A percentile compares a stretch with the other conserved stretches of the same genome.
Evolutionary conservation across 2,888 invertebrate species (phyloP).

Genomic region (Drosophila ustulata): DNA sequence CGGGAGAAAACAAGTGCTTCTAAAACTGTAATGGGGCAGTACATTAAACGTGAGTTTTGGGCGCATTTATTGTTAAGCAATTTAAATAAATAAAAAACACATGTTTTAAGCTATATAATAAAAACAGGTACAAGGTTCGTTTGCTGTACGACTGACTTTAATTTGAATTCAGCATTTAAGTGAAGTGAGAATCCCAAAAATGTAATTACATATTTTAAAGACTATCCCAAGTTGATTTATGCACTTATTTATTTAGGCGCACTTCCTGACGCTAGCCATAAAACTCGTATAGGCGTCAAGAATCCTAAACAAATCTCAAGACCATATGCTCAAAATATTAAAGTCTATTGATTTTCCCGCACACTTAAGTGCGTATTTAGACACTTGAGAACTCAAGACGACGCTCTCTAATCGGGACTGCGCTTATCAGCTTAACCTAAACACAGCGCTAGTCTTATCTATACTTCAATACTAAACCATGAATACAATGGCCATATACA

Average conservation of each 20-base stretch:
- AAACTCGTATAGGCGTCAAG: not conserved
- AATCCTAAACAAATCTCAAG: conserved; percentile 6
- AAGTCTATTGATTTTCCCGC: conserved; percentile 4
- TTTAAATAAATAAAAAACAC: not conserved
- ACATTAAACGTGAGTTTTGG: conserved; percentile 1
- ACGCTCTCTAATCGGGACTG: conserved; percentile 17
- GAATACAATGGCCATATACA: conserved; percentile 5
- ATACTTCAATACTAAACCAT: conserved; percentile 7
- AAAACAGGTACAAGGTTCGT: not conserved
- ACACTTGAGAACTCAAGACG: conserved; percentile 9
- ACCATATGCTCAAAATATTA: not conserved
- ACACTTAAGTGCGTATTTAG: conserved; percentile 1
- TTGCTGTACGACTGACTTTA: not conserved
- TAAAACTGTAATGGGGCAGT: conserved; percentile 18
- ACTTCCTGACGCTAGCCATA: not conserved
- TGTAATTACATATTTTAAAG: not conserved
- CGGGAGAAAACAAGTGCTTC: not conserved
- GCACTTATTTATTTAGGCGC: not conserved
- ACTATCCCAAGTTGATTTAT: not conserved
- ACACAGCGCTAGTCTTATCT: conserved; percentile 15
- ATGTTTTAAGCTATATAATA: not conserved
- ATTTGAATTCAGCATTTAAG: not conserved
- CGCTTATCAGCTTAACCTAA: conserved; percentile 10
- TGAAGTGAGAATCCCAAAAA: not conserved
- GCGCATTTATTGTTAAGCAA: not conserved